Base-by-base conservation (phyloP, 2,888 invertebrate species). In the Celastrina argiolus region DNA sequence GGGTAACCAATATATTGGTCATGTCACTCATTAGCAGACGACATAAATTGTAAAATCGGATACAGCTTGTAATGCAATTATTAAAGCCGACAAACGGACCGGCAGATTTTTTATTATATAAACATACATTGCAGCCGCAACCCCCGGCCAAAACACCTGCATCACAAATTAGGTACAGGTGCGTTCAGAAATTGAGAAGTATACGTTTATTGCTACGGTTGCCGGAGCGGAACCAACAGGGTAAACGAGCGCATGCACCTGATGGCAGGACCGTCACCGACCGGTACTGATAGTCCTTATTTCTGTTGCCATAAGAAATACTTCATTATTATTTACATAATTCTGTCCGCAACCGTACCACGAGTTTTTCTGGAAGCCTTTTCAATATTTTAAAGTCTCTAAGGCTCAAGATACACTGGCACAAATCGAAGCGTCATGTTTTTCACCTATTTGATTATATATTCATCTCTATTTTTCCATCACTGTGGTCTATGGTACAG, bases 111-210 rank as follows among this genome's bases (percentile, higher is more conserved):
- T 59, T 59, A 34, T 34, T 59, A 61, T 39, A 31, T 58, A 45
- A 45, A 45, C 56, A 61, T 36, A 45, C 56, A 61, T 36, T 36
- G 61, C 61, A 36, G 14, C 61, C 34, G 12, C 31, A 59, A 22
- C 61, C 59, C 59, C 34, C 22, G 34, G 18, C 59, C 34, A n/a
- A 34, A 61, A 34, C 61, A 61, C 61, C 61, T 61, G 61, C 61
- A 61, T 36, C 36, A 61, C 61, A 61, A 61, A 61, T 61, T 61
- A 39, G 61, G 18, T 36, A 39, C 61, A 61, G 61, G 61, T 61
- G 61, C 61, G 22, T 31, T 59, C 18, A 18, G 31, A 59, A 59
- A 59, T 59, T 59, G 59, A 36, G 61, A 61, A 18, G 61, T 36
- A 34, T 58, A 34, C 18, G 22, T 36, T 61, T 61, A 36, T 18